Conservation (phyloP, 1,140 invertebrate genomes). For the Euura saliciscinereae region DNA sequence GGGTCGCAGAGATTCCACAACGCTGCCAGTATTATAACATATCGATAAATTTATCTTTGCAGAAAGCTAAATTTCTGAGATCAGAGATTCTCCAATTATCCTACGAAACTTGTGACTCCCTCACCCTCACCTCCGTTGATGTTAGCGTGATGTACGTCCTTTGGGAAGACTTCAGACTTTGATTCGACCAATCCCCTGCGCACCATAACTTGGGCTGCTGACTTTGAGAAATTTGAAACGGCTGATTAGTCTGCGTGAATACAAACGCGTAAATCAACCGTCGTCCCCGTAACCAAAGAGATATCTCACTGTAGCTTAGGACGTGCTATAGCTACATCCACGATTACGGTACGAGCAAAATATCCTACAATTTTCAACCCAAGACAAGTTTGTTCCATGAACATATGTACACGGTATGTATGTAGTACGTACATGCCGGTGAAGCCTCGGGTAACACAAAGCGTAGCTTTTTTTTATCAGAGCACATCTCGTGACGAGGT, state of each 20-base stretch:
- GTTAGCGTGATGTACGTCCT: no score
- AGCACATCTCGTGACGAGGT: background rate
- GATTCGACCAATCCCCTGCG: background rate
- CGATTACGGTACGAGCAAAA: no score
- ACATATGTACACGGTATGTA: no score
- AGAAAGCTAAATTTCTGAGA: no score
- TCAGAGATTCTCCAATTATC: background rate
- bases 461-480: background rate
- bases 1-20: no score
- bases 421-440: no score
- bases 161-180: background rate
- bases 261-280: constrained; percentile 1
- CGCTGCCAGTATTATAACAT: no score
- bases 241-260: constrained; percentile 2
- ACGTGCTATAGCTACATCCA: no score
- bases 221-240: constrained; percentile 7
- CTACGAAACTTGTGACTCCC: background rate
- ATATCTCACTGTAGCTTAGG: background rate
- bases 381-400: no score
- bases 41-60: no score
- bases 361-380: no score
- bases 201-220: background rate
- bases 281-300: background rate
- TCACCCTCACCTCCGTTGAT: background rate
- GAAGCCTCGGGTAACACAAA: background rate